Conservation (phyloP, 2,888 invertebrate genomes). For the Ametastegia equiseti region DNA sequence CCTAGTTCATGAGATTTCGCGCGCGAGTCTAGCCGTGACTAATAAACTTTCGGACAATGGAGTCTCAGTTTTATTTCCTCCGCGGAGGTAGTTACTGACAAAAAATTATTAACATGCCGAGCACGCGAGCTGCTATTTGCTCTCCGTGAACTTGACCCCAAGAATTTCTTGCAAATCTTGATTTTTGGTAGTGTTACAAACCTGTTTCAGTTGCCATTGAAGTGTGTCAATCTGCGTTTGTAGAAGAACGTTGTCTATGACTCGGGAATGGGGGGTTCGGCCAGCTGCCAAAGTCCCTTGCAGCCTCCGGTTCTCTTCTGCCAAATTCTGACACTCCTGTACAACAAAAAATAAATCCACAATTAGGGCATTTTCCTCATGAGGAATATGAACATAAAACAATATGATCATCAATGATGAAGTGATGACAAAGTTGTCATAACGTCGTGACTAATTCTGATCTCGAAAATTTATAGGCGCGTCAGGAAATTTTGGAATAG, state of each 20-base stretch:
- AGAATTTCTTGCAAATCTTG: neutral
- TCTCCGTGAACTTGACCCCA: slow-evolving; percentile 56
- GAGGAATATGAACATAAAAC: too few species aligned
- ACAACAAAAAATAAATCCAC: slow-evolving; percentile 60
- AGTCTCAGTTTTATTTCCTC: neutral
- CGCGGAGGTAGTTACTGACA: neutral
- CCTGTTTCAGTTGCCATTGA: slow-evolving; percentile 86
- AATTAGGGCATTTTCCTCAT: too few species aligned
- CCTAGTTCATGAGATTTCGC: neutral
- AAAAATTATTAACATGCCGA: slow-evolving; percentile 12
- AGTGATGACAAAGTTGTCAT: too few species aligned
- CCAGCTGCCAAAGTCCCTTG: slow-evolving; percentile 66
- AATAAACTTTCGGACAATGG: neutral
- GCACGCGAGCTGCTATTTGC: slow-evolving; percentile 42
- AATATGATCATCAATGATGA: too few species aligned
- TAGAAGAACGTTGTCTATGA: slow-evolving; percentile 80
- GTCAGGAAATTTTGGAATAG: too few species aligned
- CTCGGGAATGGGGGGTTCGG: slow-evolving; percentile 73
- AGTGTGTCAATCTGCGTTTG: slow-evolving; percentile 84
- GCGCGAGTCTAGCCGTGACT: neutral
- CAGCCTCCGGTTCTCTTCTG: slow-evolving; percentile 75
- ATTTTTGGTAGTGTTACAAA: slow-evolving; percentile 67
- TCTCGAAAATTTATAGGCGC: too few species aligned
- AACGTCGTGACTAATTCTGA: too few species aligned
- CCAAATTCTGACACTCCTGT: slow-evolving; percentile 75